Base-by-base conservation (phyloP, 2,888 invertebrate genomes). In the Lacanobia oleracea region DNA sequence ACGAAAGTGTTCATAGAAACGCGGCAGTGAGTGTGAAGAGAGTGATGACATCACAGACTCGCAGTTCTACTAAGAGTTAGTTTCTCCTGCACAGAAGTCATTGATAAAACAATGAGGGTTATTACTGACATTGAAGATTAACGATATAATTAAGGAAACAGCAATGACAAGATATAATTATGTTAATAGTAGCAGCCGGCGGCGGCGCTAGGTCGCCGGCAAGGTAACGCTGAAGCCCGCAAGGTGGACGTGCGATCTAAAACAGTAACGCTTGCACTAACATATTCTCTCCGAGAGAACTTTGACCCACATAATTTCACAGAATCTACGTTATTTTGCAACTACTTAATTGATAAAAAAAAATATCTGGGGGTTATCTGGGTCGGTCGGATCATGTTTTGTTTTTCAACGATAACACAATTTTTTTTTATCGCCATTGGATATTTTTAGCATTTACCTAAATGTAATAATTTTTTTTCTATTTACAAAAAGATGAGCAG, bases 221-320 rank as follows among this genome's bases (percentile, higher is more conserved):
- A 60, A 81, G 77, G 67, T 59, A 53, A 81, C 60, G 50, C n/a
- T 54, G 51, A 62, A 64, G 54, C 67, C 72, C 45, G 21, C 77
- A 83, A 80, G 72, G 81, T 68, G 63, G 63, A 66, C 81, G 54
- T 53, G 70, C 57, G 8, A 33, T 50, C 53, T 81, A 7, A 12
- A 56, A 51, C 59, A 45, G 48, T 16, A 18, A 45, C n/a, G 50
- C 33, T 51, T 10, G 45, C 51, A 33, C 21, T 7, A 23, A 48
- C 37, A 59, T 45, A 37, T 23, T 50, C 43, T 40, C 7, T 10
- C 14, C 43, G 50, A 75, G 7, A 50, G 7, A 56, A 66, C 9
- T 67, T 50, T 33, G 16, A 50, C 50, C 56, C 18, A 37, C 10
- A 33, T 61, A 18, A 6, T 56, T 33, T 48, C 27, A 45, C 45